Evolutionary conservation across 2,113 vertebrate genomes (phyloP).

Genomic region (Brachypteracias leptosomus): DNA sequence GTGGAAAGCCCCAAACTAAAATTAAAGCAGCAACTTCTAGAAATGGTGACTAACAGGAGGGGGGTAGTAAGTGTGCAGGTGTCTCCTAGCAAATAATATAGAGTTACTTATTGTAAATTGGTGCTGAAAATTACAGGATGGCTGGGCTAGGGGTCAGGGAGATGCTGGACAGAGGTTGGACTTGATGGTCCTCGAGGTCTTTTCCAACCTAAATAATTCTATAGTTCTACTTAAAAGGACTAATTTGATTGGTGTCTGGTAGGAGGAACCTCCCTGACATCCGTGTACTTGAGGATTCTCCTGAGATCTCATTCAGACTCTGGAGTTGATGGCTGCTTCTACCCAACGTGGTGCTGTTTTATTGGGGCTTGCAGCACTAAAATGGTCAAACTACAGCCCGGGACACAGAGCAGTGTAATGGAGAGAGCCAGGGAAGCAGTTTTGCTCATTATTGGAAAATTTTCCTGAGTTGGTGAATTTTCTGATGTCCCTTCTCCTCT

Average conservation of each 20-base stretch:
- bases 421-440: neutral
- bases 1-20: neutral
- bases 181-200: too few species aligned
- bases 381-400: neutral
- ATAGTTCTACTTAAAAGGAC: too few species aligned
- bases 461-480: neutral
- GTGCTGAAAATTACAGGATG: neutral
- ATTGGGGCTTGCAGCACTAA: neutral
- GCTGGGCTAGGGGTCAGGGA: too few species aligned
- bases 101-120: neutral
- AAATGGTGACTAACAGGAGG: neutral
- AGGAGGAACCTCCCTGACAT: neutral
- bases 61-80: too few species aligned
- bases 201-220: too few species aligned
- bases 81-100: neutral
- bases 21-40: neutral
- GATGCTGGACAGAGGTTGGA: too few species aligned
- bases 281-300: fast-evolving
- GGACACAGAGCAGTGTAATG: neutral
- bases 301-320: neutral
- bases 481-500: neutral
- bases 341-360: neutral
- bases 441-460: neutral
- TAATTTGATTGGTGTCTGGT: neutral
- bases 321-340: neutral